Conservation (phyloP, 2,888 invertebrate species). For the Strigamia crassipes region DNA sequence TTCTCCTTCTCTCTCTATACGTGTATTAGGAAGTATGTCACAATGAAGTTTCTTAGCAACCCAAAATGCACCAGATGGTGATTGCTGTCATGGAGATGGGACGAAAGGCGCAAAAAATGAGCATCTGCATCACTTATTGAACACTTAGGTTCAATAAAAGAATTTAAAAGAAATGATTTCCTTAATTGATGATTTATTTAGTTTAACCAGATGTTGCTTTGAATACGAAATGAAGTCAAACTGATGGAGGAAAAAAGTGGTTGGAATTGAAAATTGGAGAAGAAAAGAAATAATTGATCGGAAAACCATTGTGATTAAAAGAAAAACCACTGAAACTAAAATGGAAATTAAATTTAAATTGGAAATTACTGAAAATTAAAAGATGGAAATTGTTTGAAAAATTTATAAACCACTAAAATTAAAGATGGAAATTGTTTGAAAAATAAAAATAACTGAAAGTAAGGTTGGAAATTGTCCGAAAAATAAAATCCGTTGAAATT, state of each 20-base stretch:
- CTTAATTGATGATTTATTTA: background rate
- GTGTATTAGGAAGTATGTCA: background rate
- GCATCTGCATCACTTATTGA: conserved; percentile 1
- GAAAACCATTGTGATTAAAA: too few species aligned
- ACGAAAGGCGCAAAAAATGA: background rate
- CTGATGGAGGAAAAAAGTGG: background rate
- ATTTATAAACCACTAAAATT: too few species aligned
- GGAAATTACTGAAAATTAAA: too few species aligned
- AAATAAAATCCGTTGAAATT: too few species aligned
- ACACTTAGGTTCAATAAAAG: background rate
- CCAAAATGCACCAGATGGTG: conserved; percentile 17
- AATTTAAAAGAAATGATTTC: background rate
- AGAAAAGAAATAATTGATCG: too few species aligned
- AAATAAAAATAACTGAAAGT: too few species aligned
- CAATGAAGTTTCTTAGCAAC: conserved; percentile 40
- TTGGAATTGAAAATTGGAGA: background rate
- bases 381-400: too few species aligned
- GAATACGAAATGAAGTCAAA: background rate
- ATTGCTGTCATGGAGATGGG: conserved; percentile 33
- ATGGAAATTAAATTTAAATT: too few species aligned
- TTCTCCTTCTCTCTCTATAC: background rate
- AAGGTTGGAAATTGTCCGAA: too few species aligned
- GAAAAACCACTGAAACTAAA: too few species aligned
- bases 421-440: too few species aligned
- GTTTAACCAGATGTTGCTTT: background rate